phyloP scores from a whole-genome alignment of 2,888 invertebrate genomes.

The Hemistola chrysoprasaria region DNA sequence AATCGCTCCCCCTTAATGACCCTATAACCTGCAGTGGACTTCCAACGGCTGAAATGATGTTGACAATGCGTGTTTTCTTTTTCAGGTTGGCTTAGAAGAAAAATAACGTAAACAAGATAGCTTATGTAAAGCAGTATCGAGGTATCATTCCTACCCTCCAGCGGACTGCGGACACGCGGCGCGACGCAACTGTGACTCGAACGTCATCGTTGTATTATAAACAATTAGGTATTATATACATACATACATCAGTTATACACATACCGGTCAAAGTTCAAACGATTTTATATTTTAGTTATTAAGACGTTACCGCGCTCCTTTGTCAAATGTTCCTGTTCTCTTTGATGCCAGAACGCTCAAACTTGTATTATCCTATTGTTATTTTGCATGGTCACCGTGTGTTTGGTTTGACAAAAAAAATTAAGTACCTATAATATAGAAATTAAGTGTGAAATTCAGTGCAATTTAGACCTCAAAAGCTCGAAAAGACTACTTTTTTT shows the following conservation, averaged over 20 bases:
- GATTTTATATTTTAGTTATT: slow-evolving; percentile 6
- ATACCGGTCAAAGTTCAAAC: slow-evolving; percentile 12
- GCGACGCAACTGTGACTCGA: slow-evolving; percentile 1
- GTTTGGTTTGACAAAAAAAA: no score
- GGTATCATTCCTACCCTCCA: slow-evolving; percentile 50
- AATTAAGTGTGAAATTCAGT: no score
- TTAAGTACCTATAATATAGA: no score
- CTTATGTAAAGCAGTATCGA: slow-evolving; percentile 46
- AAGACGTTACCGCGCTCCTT: background rate
- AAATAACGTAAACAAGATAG: slow-evolving; percentile 73
- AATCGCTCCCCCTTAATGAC: no score
- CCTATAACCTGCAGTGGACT: no score
- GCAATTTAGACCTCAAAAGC: no score
- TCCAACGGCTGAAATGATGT: no score
- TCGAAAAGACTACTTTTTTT: no score
- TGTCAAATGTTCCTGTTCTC: no score
- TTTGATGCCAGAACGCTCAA: background rate
- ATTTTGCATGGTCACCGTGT: no score
- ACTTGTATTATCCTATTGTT: background rate
- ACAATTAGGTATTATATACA: slow-evolving; percentile 11
- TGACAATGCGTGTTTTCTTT: no score
- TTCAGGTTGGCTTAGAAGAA: slow-evolving; percentile 78
- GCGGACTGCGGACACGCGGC: slow-evolving; percentile 32
- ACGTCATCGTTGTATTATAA: slow-evolving; percentile 15
- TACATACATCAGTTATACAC: slow-evolving; percentile 8